These are phyloP conservation scores for Cisticola juncidis DNA, from an alignment of 2,113 vertebrate species.

Conservation along the genomic window DNA sequence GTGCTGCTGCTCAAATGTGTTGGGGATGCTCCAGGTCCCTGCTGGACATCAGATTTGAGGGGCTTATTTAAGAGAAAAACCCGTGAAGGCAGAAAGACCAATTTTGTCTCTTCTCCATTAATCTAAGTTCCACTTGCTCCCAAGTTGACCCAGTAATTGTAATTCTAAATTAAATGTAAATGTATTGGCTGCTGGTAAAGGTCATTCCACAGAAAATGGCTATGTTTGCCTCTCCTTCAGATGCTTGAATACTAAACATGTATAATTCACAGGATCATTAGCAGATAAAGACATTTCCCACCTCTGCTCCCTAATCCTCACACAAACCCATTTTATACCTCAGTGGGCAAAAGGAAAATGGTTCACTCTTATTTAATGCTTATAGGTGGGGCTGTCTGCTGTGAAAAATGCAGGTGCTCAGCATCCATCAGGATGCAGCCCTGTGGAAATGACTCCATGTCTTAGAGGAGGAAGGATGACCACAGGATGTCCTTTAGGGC, in stretches of 20 bases:
- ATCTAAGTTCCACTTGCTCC: constrained; percentile 54
- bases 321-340: neutral
- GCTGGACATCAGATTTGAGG: neutral
- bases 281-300: constrained; percentile 49
- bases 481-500: neutral
- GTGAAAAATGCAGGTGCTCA: neutral
- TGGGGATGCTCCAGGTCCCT: neutral
- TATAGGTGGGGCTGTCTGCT: neutral
- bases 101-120: constrained; percentile 36
- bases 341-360: constrained; percentile 19
- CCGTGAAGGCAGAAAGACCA: neutral
- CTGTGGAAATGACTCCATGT: neutral
- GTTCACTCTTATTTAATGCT: neutral
- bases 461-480: neutral
- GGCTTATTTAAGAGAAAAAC: neutral
- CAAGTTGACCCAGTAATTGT: constrained; percentile 52
- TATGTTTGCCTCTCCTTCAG: constrained; percentile 49
- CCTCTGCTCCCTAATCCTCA: constrained; percentile 32
- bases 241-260: constrained; percentile 45
- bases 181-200: constrained; percentile 62
- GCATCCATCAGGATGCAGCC: neutral
- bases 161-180: constrained; percentile 67
- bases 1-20: neutral
- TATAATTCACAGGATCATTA: constrained; percentile 63
- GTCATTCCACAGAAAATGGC: constrained; percentile 43